Base-by-base conservation (phyloP, 2,888 invertebrate genomes). In the Leuctra nigra region DNA sequence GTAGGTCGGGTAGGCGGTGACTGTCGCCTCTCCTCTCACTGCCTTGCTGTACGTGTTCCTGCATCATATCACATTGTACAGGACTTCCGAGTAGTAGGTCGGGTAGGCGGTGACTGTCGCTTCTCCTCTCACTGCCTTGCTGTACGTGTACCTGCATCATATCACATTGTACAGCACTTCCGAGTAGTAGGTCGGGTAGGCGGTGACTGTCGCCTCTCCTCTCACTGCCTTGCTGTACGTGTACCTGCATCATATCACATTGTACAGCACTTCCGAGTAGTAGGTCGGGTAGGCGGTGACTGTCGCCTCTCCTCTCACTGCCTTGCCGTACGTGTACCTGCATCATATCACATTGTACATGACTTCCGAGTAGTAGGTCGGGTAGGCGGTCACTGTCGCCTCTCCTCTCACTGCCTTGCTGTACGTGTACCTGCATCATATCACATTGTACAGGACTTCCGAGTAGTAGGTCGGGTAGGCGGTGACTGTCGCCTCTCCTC, bases 341-440 rank as follows among this genome's bases (percentile, higher is more conserved):
- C 6, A 55, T 48, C 22, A 16, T 41, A n/a, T n/a, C 4, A 18
- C n/a, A 41, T 41, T 9, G 9, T 90, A 89, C 44, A 90, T 78
- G 0, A 87, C 79, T 0, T 83, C 82, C 1, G 91, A 88, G 71
- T 83, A 87, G 66, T 87, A 86, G 14, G 86, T 86, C 1, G 93
- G 91, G 68, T 87, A 90, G 0, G 89, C 86, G 3, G 90, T 87
- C 53, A 95, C 76, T 0, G 89, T 88, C 1, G 88, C 84, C 68
- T 90, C 87, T 9, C 95, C 95, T 69, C 83, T 84, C 0, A 95
- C 91, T 50, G 90, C 84, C 65, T 88, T 83, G 0, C 93, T 94
- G 68, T 88, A 90, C 55, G 87, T 87, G 68, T 92, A 91, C 63
- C 90, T 90, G 64, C 6, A 55, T 48, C 22, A 16, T 41, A n/a